Evolutionary conservation across 2,113 vertebrate genomes (phyloP), one percentile per base, ranked within the genome.

Genomic region (Ovibos moschatus): DNA sequence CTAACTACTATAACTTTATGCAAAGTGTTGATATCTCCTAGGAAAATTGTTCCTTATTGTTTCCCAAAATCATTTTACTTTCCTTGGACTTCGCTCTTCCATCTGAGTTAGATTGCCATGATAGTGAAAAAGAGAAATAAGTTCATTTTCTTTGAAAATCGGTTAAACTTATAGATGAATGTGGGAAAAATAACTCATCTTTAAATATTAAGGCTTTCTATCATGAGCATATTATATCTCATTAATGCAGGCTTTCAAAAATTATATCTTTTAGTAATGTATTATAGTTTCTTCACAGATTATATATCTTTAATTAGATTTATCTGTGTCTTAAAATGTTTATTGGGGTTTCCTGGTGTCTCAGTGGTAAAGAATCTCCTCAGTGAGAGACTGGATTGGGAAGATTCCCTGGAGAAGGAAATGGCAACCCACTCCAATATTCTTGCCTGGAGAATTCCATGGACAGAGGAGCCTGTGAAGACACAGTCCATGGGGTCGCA

Each of bases 191-290:
- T 86, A 30, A 14, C 47, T 81, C 47, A 55, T 83, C 87, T 82
- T 85, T 86, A 89, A 93, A 89, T 55, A 93, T 36, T 95, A 40
- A 79, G 5, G 55, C 3, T 86, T 91, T 14, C 36, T 53, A 78
- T 55, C 8, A 85, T 78, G 19, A 97, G 23, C 30, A 57, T 91
- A 60, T 60, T 74, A 55, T 88, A 81, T 25, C 28, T 30, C 28
- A 92, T 86, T 92, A 95, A 84, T 53, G 76, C 33, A 58, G 25
- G 6, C 40, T 86, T 91, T 90, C 9, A 53, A 96, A 97, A 91
- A 19, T 57, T 78, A 23, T 53, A 19, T 62, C 17, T 94, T 95
- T 90, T 53, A 67, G 27, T 58, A 84, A 87, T 67, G n/a, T 55
- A 64, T 19, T 78, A 83, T 51, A 19, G 82, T 76, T 91, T 62